phyloP scores from a whole-genome alignment of 1,140 invertebrate species.

The Bombus confusus region DNA sequence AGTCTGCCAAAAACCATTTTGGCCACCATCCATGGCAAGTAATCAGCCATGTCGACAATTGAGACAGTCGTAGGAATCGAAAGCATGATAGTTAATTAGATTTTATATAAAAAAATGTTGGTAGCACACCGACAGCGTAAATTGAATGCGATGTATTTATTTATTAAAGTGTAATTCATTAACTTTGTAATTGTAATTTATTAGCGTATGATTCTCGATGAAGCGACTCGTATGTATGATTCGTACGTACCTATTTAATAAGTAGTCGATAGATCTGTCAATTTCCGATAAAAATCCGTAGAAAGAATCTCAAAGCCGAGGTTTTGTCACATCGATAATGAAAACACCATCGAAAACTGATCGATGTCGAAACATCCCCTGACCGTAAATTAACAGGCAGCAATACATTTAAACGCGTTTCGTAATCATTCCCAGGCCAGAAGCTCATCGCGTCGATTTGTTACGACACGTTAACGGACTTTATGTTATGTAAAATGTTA shows the following conservation, averaged over 20 bases:
- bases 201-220: too few species aligned
- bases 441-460: background rate
- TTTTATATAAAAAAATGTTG: background rate
- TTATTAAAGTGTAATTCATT: too few species aligned
- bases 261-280: background rate
- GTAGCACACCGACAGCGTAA: too few species aligned
- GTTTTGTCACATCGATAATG: background rate
- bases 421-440: slow-evolving; percentile 6
- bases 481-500: slow-evolving; percentile 50
- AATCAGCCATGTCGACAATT: background rate
- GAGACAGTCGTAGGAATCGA: background rate
- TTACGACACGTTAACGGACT: slow-evolving; percentile 42
- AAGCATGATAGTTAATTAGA: background rate
- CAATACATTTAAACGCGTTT: slow-evolving; percentile 12
- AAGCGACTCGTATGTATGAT: too few species aligned
- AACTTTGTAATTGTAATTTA: too few species aligned
- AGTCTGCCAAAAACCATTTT: background rate
- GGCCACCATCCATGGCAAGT: background rate
- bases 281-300: background rate
- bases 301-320: background rate
- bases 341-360: background rate
- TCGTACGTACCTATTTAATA: too few species aligned
- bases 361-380: slow-evolving; percentile 25
- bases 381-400: slow-evolving; percentile 21
- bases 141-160: too few species aligned